Evolutionary conservation across 2,888 invertebrate genomes (phyloP).

Genomic region (Drosophila meridiana): DNA sequence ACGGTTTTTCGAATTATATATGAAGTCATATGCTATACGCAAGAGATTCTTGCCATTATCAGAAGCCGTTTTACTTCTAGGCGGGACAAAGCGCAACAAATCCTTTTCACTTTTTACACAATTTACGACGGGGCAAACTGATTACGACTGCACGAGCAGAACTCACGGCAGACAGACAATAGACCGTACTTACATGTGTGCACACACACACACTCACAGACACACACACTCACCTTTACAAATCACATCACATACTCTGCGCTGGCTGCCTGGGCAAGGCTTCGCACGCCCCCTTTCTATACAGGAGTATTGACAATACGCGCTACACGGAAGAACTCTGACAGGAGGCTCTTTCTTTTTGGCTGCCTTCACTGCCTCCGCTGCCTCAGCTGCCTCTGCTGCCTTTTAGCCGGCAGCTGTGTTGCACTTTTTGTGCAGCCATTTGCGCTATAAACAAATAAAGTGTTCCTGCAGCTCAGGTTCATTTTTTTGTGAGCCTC

Average conservation of each 20-base stretch:
- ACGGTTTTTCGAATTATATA: not conserved
- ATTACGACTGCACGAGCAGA: conserved; percentile 37
- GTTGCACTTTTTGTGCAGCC: conserved; percentile 70
- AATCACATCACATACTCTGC: conserved; percentile 23
- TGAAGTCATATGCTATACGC: not conserved
- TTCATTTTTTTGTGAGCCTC: conserved; percentile 29
- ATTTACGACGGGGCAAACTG: conserved; percentile 56
- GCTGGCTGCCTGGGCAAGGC: conserved; percentile 22
- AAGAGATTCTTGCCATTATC: not conserved
- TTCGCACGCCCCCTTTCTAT: conserved; percentile 28
- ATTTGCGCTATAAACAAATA: conserved; percentile 74
- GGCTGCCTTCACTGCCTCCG: conserved; percentile 31
- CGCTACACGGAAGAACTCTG: conserved; percentile 40
- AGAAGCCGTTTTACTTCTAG: conserved; percentile 15
- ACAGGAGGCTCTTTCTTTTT: conserved; percentile 40
- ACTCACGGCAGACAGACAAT: conserved; percentile 47
- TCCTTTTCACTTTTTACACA: conserved; percentile 67
- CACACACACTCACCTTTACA: conserved; percentile 3
- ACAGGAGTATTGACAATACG: conserved; percentile 65
- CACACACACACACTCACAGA: conserved; percentile 13
- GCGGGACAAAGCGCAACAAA: conserved; percentile 42
- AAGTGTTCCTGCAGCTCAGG: conserved; percentile 50
- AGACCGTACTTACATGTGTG: conserved; percentile 35
- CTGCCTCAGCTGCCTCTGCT: not conserved
- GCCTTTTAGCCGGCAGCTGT: conserved; percentile 57